Conservation (phyloP, 2,888 invertebrate species). For the Zhengitettix transpicula region DNA sequence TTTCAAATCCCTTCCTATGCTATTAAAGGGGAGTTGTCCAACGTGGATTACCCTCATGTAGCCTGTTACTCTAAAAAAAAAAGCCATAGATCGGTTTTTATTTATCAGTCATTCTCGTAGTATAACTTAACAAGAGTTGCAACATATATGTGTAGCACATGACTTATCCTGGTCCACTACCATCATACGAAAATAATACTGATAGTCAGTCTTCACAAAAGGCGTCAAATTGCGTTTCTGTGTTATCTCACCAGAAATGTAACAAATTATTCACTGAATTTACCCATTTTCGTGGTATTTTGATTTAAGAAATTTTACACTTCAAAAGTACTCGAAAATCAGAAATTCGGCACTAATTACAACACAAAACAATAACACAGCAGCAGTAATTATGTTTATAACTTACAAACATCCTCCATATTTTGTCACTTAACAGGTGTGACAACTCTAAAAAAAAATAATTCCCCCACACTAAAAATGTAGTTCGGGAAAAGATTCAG, state of each 20-base stretch:
- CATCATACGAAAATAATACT: not conserved
- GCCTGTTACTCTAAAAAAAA: no score
- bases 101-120: not conserved
- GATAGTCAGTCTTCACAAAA: not conserved
- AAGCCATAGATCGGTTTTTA: no score
- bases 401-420: no score
- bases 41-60: no score
- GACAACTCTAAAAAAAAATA: no score
- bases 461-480: no score
- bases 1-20: no score
- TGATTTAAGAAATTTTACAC: not conserved
- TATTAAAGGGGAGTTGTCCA: no score
- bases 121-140: not conserved
- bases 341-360: not conserved
- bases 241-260: not conserved
- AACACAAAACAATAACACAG: no score
- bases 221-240: not conserved
- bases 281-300: not conserved
- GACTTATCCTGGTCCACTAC: not conserved
- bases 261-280: not conserved
- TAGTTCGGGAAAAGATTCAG: no score
- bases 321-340: not conserved
- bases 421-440: no score
- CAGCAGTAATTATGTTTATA: no score
- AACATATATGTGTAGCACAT: not conserved